Base-by-base conservation (phyloP, 2,888 invertebrate species). In the Oligia strigilis region DNA sequence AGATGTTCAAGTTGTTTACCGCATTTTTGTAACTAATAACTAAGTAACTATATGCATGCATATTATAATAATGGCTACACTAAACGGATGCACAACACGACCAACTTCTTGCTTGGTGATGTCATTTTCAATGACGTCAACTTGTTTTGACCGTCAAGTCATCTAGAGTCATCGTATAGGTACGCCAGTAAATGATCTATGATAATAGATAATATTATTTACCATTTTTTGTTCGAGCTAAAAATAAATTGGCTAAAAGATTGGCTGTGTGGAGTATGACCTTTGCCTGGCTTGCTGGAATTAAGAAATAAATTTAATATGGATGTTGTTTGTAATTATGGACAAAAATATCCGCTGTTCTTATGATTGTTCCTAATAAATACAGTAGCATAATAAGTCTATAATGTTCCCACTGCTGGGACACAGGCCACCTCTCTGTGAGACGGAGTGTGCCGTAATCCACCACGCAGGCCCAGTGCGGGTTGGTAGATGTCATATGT, bases 81-180 rank as follows among this genome's bases (percentile, higher is more conserved):
- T 88, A 86, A 91, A 90, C 90, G 92, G 91, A 92, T 91, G 89
- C 91, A 89, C 78, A 85, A 43, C 29, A 72, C 62, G 78, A 75
- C 75, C 74, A 78, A 52, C 76, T 75, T 80, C 66, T 72, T 81
- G 79, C 64, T 49, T 72, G 74, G 76, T 90, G 91, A 90, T 88
- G 86, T 91, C 90, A 92, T 81, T 11, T 14, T 40, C n/a, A 70
- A 72, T 78, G 76, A 84, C 79, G 75, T 87, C 78, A 80, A 46
- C 65, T 11, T 29, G 66, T 55, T 23, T 83, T 80, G 83, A 75
- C 52, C 52, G 70, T 75, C 80, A 84, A 85, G 80, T 80, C 76
- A 87, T 81, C 36, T 55, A 58, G 8, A 55, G 23, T 23, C 13
- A 36, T 36, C 19, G 49, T 29, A 49, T 76, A 60, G 23, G 46